phyloP scores from a whole-genome alignment of 2,888 invertebrate genomes.

The Aquatica leii region DNA sequence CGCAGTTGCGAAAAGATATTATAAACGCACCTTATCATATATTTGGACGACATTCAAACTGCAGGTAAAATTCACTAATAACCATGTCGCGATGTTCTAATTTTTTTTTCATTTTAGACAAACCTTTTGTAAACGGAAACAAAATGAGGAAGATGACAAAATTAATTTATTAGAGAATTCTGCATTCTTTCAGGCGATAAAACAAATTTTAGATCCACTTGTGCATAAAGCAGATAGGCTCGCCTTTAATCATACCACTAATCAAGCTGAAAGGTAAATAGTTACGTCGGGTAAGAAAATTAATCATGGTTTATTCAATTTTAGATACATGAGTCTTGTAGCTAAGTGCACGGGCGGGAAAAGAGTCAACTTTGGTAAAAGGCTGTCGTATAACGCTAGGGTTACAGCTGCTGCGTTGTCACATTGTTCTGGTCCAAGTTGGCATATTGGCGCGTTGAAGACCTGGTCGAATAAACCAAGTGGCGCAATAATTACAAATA shows the following conservation, averaged over 20 bases:
- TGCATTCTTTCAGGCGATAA: background rate
- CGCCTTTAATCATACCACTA: constrained; percentile 3
- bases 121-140: too few species aligned
- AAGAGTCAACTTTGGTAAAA: background rate
- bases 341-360: constrained; percentile 9
- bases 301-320: background rate
- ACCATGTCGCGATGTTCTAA: background rate
- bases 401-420: background rate
- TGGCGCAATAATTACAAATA: too few species aligned
- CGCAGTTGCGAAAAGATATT: too few species aligned
- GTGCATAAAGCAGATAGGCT: background rate
- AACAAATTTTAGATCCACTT: constrained; percentile 7
- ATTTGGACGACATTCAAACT: background rate
- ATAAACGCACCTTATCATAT: background rate
- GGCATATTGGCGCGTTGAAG: background rate
- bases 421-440: background rate
- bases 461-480: background rate
- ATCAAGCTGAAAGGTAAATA: constrained; percentile 7
- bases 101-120: too few species aligned
- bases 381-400: background rate
- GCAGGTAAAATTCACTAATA: background rate
- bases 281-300: background rate
- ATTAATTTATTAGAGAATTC: background rate
- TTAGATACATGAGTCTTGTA: background rate
- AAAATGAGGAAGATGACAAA: too few species aligned